phyloP scores from a whole-genome alignment of 92 coral and sea anemone species.

The Meandrina meandrites region DNA sequence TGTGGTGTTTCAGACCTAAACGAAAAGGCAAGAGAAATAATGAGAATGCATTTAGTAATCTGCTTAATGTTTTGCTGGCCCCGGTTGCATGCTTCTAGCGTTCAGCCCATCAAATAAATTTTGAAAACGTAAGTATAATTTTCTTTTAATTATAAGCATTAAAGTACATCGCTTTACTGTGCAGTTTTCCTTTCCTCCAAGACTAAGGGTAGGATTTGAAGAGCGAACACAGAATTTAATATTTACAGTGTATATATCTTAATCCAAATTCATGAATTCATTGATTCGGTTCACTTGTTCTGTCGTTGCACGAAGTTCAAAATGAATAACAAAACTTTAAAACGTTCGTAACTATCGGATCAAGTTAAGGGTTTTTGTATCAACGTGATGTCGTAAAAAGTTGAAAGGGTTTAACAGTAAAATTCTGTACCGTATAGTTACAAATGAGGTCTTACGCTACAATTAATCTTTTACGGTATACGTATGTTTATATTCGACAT shows the following conservation, averaged over 20 bases:
- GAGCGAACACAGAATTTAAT: not conserved
- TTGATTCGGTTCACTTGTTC: conserved; percentile 18
- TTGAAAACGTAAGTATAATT: too few relatives aligned
- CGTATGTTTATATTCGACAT: not conserved
- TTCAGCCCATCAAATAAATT: too few relatives aligned
- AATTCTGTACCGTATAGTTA: not conserved
- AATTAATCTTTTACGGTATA: too few relatives aligned
- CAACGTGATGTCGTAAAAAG: too few relatives aligned
- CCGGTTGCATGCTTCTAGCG: too few relatives aligned
- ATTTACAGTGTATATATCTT: too few relatives aligned
- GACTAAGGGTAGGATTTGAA: too few relatives aligned
- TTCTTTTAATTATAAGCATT: too few relatives aligned
- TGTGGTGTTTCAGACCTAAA: conserved; percentile 22
- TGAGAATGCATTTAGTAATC: too few relatives aligned
- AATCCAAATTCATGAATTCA: not conserved
- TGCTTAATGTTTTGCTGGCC: too few relatives aligned
- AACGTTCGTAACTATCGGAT: not conserved
- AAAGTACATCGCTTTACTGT: too few relatives aligned
- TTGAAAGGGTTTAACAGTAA: not conserved
- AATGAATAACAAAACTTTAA: not conserved
- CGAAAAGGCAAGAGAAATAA: not conserved
- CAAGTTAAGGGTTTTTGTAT: not conserved
- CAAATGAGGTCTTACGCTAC: not conserved
- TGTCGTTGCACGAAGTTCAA: not conserved
- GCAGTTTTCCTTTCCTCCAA: too few relatives aligned